phyloP scores from a whole-genome alignment of 2,888 invertebrate species.

The Biston stratarius region DNA sequence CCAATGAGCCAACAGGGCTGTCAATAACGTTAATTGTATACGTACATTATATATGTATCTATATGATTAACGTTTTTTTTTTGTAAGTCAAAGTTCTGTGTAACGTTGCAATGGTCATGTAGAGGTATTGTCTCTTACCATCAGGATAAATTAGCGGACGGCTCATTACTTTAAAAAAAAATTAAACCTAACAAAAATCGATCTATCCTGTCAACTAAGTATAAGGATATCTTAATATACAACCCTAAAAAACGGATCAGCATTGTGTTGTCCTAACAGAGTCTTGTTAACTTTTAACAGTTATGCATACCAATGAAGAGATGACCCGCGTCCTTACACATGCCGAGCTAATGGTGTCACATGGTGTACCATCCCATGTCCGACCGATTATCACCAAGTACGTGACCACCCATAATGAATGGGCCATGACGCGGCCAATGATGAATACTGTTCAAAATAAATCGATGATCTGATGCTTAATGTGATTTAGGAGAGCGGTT shows the following conservation, averaged over 20 bases:
- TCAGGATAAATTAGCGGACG: too few relatives aligned
- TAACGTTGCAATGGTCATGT: too few relatives aligned
- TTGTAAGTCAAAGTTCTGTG: too few relatives aligned
- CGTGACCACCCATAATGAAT: slow-evolving; percentile 33
- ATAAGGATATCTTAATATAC: not conserved
- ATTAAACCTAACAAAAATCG: too few relatives aligned
- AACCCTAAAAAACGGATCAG: slow-evolving; percentile 49
- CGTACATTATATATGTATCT: too few relatives aligned
- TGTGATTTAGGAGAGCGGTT: slow-evolving; percentile 4
- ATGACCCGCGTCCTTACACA: slow-evolving; percentile 56
- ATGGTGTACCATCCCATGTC: slow-evolving; percentile 52
- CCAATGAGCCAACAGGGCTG: too few relatives aligned
- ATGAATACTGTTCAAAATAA: slow-evolving; percentile 19
- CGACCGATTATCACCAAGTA: slow-evolving; percentile 24
- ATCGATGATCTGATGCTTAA: slow-evolving; percentile 12
- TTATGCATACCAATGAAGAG: slow-evolving; percentile 67
- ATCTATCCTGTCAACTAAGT: not conserved
- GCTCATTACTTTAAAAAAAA: too few relatives aligned
- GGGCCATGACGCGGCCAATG: slow-evolving; percentile 27
- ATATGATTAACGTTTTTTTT: too few relatives aligned
- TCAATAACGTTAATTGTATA: too few relatives aligned
- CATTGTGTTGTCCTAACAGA: slow-evolving; percentile 53
- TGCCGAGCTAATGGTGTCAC: slow-evolving; percentile 59
- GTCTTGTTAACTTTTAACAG: slow-evolving; percentile 8
- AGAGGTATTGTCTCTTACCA: too few relatives aligned